Evolutionary conservation across 2,888 invertebrate species (phyloP), one percentile per base, ranked within the genome.

Genomic region (Eupeodes luniger): DNA sequence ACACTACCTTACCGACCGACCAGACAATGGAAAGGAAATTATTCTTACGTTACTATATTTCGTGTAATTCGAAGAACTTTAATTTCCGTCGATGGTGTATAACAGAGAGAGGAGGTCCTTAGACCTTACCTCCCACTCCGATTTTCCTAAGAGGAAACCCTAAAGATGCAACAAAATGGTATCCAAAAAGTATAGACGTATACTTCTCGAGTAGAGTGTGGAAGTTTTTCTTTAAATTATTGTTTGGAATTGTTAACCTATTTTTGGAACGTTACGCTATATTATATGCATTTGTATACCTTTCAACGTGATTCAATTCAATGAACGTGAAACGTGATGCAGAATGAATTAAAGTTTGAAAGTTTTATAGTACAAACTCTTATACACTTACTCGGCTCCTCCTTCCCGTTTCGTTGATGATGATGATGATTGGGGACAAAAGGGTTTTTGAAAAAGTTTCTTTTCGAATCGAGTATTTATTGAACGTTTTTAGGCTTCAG

Each of bases 41-140:
- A 64, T 76, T 76, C 55, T 72, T 72, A 76, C 66, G 76, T 66
- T 6, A 6, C n/a, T 53, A 19, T 55, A 55, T 47, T 66, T 66
- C 75, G 83, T 80, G 80, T 87, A 76, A 83, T 84, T 88, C 81
- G 74, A 77, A 14, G 55, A 76, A 62, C 49, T 70, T 76, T 70
- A 19, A 76, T 62, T 70, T 55, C 55, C 57, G 66, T 81, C 27
- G 27, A 27, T 27, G 27, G 27, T 27, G 27, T 27, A 27, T 27
- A 27, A 2, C 27, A 27, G n/a, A n/a, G n/a, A 27, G 27, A 27
- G 27, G 27, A 27, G 27, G 1, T 27, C 27, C 27, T 1, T 27
- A 27, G 27, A 27, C 27, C 3, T 27, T 27, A 27, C 34, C 34
- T 59, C 7, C 14, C 64, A 14, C 34, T n/a, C 7, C 11, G 34